phyloP scores from a whole-genome alignment of 2,113 vertebrate species.

The Amia ocellicauda region DNA sequence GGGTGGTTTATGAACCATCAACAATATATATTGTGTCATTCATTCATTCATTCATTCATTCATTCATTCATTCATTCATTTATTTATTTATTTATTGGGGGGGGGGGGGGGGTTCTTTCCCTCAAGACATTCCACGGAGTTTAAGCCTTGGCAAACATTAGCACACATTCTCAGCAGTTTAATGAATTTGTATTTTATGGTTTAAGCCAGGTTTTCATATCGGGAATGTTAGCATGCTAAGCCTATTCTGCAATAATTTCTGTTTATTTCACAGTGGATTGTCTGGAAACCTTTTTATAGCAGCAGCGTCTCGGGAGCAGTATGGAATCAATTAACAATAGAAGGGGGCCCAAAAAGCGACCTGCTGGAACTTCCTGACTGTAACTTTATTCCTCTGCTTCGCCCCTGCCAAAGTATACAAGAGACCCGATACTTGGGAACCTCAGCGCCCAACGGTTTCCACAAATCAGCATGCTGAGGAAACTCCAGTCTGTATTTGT shows the following conservation, averaged over 20 bases:
- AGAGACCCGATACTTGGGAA: not conserved
- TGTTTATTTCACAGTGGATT: not conserved
- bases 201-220: no score
- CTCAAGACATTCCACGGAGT: no score
- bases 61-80: no score
- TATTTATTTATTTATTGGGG: no score
- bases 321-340: slow-evolving; percentile 16
- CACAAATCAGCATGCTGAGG: not conserved
- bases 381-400: not conserved
- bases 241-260: not conserved
- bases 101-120: no score
- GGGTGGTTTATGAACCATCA: no score
- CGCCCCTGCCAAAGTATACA: not conserved
- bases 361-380: not conserved
- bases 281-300: not conserved
- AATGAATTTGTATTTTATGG: no score
- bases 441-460: not conserved
- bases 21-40: no score
- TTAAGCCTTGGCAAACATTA: no score
- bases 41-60: no score
- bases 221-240: not conserved
- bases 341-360: not conserved
- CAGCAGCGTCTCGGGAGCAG: slow-evolving; percentile 1
- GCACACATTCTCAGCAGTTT: no score
- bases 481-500: not conserved